Evolutionary conservation across 2,113 vertebrate species (phyloP).

Genomic region (Paradisaea rubra): DNA sequence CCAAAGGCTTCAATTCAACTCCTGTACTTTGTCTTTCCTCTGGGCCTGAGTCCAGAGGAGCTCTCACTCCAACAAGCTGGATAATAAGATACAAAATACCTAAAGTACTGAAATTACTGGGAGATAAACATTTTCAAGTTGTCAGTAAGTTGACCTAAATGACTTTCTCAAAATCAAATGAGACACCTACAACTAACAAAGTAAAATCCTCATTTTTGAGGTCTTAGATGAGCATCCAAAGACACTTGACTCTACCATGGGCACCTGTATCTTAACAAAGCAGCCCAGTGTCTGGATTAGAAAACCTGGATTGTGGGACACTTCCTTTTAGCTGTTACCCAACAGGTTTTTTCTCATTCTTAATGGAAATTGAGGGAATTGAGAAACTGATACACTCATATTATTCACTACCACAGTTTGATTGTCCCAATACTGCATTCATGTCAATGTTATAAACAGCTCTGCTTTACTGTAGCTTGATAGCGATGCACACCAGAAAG

Average conservation of each 20-base stretch:
- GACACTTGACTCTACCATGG: neutral
- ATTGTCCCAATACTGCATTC: neutral
- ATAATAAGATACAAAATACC: neutral
- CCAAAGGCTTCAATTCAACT: too few relatives aligned
- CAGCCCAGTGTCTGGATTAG: neutral
- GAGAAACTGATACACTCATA: neutral
- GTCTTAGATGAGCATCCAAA: neutral
- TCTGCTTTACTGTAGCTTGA: neutral
- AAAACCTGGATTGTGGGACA: neutral
- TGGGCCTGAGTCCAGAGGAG: too few relatives aligned
- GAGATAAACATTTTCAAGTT: neutral
- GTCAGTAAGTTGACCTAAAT: neutral
- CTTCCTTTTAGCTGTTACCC: neutral
- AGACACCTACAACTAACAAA: neutral
- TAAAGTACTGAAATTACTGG: neutral
- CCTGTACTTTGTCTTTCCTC: too few relatives aligned
- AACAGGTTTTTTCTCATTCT: neutral
- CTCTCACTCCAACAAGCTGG: too few relatives aligned
- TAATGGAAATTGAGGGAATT: neutral
- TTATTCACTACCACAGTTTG: neutral
- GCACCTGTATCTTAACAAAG: neutral
- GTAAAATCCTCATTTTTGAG: neutral
- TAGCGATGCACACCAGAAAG: neutral
- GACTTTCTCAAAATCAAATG: neutral
- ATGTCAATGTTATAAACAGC: neutral